phyloP scores from a whole-genome alignment of 2,113 vertebrate genomes.

The Otis tarda region DNA sequence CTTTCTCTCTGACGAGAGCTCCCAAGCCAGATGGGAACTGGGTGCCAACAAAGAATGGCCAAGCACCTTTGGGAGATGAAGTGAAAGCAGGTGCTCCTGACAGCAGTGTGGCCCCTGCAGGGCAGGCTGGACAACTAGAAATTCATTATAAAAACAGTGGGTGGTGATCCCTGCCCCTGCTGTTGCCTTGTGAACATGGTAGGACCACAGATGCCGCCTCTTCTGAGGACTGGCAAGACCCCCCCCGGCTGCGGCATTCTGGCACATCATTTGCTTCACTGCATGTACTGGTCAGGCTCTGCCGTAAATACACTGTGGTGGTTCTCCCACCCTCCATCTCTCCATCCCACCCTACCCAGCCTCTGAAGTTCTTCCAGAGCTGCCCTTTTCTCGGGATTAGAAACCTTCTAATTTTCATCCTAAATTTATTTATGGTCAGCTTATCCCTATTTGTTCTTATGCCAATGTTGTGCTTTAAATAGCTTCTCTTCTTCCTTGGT shows the following conservation, averaged over 20 bases:
- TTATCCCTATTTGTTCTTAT: constrained; percentile 42
- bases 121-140: not conserved
- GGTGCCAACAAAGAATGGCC: not conserved
- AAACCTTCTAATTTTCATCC: constrained; percentile 59
- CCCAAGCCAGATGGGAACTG: not conserved
- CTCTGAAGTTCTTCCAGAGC: constrained; percentile 59
- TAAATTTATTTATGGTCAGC: constrained; percentile 64
- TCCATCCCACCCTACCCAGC: not conserved
- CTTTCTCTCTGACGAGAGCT: not conserved
- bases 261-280: not conserved
- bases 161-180: not conserved
- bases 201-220: not conserved
- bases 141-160: not conserved
- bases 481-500: constrained; percentile 36
- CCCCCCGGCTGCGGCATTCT: fast-evolving
- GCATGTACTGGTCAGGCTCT: not conserved
- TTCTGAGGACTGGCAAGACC: not conserved
- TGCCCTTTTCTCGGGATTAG: constrained; percentile 29
- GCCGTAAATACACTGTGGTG: constrained; percentile 17
- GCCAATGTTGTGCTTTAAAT: constrained; percentile 50
- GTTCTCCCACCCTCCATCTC: not conserved
- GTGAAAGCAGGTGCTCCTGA: not conserved
- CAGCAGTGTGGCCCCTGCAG: not conserved
- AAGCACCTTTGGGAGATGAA: not conserved
- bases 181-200: not conserved